Evolutionary conservation across 2,797 vertebrate species (phyloP).

Genomic region (Lemur catta): DNA sequence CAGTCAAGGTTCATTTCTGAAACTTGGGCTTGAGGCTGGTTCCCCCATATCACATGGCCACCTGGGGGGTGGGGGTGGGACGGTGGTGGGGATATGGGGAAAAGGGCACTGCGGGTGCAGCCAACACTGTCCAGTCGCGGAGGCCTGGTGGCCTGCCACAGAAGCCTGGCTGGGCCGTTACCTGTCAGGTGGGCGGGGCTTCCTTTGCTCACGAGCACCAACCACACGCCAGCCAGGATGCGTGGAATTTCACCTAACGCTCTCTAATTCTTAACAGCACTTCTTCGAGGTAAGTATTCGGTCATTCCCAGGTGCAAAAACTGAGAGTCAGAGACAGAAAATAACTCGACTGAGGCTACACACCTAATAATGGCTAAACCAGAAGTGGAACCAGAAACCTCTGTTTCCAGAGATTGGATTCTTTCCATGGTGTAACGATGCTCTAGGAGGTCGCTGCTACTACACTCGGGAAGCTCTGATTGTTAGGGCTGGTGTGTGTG

Average conservation of each 20-base stretch:
- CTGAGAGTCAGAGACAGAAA: background rate
- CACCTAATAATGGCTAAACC: background rate
- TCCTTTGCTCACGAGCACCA: background rate
- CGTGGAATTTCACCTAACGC: background rate
- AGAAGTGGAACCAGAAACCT: background rate
- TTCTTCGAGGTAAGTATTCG: background rate
- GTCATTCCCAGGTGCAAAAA: background rate
- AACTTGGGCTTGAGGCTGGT: background rate
- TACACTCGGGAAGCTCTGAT: background rate
- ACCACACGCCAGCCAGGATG: background rate
- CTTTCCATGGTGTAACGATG: rapidly evolving
- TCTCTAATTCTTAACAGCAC: background rate
- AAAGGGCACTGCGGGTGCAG: rapidly evolving
- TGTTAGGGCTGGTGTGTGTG: too few species aligned
- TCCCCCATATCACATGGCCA: background rate
- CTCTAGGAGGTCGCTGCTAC: background rate
- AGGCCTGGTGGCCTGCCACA: background rate
- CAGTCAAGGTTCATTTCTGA: background rate
- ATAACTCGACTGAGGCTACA: background rate
- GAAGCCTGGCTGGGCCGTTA: background rate
- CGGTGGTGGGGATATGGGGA: rapidly evolving
- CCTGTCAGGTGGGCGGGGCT: rapidly evolving
- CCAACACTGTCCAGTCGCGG: rapidly evolving
- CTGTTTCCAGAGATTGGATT: background rate
- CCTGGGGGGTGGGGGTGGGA: rapidly evolving